phyloP scores from a whole-genome alignment of 1,140 invertebrate species.

The Bradynema listronoti region DNA sequence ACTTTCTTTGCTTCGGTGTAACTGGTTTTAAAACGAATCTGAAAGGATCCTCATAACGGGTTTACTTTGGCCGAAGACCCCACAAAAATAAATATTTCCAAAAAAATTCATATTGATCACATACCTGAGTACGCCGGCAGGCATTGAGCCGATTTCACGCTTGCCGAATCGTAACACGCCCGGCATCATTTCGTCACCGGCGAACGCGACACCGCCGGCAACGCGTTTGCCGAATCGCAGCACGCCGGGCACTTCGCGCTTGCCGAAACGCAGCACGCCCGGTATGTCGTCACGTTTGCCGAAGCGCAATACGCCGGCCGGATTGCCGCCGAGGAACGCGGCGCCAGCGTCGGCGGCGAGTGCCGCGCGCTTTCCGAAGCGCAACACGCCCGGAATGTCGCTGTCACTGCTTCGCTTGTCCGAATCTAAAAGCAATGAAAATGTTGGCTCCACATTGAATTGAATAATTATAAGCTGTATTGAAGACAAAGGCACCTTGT shows the following conservation, averaged over 20 bases:
- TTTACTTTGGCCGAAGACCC: no score
- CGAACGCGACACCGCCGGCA: not conserved
- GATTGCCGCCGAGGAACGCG: not conserved
- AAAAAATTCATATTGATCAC: no score
- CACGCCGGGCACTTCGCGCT: conserved; percentile 16
- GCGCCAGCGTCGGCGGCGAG: conserved; percentile 1
- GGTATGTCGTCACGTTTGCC: conserved; percentile 20
- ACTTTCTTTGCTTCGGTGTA: not conserved
- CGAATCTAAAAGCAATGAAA: no score
- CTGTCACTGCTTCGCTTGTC: no score
- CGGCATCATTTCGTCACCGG: not conserved
- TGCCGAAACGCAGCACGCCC: conserved; percentile 28
- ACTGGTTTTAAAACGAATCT: no score
- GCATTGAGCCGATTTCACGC: not conserved
- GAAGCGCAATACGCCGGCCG: conserved; percentile 20
- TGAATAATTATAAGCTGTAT: no score
- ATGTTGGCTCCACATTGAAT: no score
- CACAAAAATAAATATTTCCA: no score
- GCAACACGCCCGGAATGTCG: conserved; percentile 8
- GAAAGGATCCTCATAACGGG: no score
- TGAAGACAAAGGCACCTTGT: no score
- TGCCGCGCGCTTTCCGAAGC: conserved; percentile 2
- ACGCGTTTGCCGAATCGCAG: conserved; percentile 17
- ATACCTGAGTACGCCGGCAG: no score
- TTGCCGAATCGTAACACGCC: conserved; percentile 8